Evolutionary conservation across 1,140 invertebrate species (phyloP), one percentile per base, ranked within the genome.

Genomic region (Pachypeltis micranthus): DNA sequence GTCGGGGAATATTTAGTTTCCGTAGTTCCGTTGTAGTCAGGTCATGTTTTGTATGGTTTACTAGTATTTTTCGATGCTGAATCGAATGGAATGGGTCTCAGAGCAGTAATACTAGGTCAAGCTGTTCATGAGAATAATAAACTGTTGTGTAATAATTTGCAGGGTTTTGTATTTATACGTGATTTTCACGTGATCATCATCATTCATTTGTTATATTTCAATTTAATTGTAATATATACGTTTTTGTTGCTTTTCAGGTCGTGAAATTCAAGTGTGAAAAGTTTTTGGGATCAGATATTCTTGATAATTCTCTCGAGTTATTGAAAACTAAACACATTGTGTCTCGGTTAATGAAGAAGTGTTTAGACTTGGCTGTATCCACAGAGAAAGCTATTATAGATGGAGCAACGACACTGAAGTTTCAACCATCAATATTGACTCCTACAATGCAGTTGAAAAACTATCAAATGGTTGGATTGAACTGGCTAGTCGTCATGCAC

Each of bases 391-490:
- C 86, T 0, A 82, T 90, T n/a, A 81, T 84, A 0, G 82, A 79
- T 28, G 85, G 85, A 2, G 79, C 80, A 4, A 72, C 75, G 0
- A 80, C 81, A 1, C 80, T 90, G 28, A 80, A 82, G 26, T 76
- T 81, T 23, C 87, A 90, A 68, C 87, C 88, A 1, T 68, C 73
- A 10, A 75, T 77, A 26, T 71, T 87, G 51, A 77, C 78, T 29
- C 68, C 75, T 69, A 84, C 83, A 34, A 76, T 87, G 62, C 84
- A 81, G 70, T 76, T 96, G 65, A 86, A 91, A 3, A 82, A 85
- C 19, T 96, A 96, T 75, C 94, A 97, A 77, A 79, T 97, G 75
- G 84, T 96, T 24, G 95, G 94, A 4, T 76, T 98, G 0, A 96
- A 96, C 73, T 98, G 94, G 94, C 75, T 98, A 0, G 83, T 86